Evolutionary conservation across 2,888 invertebrate genomes (phyloP).

Genomic region (Scrobipalpa atriplicella): DNA sequence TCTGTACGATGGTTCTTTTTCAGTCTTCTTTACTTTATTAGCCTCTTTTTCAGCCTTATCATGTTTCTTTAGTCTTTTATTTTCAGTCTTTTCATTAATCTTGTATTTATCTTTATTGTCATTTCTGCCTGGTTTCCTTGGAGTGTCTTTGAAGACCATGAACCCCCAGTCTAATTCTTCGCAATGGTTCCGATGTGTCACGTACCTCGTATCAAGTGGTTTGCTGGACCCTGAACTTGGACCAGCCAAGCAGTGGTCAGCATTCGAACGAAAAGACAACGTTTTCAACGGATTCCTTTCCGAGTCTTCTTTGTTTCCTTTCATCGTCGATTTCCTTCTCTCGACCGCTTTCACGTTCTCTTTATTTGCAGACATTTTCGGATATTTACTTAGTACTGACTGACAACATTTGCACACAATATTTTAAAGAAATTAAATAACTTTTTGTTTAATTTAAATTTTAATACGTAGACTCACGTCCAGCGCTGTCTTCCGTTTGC

Average conservation of each 20-base stretch:
- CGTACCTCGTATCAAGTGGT: neutral
- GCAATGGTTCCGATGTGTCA: neutral
- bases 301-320: neutral
- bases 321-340: neutral
- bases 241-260: slow-evolving; percentile 21
- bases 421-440: neutral
- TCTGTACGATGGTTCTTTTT: neutral
- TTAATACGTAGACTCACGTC: neutral
- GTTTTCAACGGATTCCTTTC: slow-evolving; percentile 12
- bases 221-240: neutral
- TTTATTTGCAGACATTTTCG: slow-evolving; percentile 13
- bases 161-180: slow-evolving; percentile 4
- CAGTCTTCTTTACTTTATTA: neutral
- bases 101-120: neutral
- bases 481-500: neutral
- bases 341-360: neutral
- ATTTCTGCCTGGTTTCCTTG: neutral
- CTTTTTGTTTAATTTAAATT: neutral
- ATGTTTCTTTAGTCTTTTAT: neutral
- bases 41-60: neutral
- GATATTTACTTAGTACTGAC: neutral
- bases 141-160: neutral
- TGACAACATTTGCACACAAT: neutral
- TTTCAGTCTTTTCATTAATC: neutral
- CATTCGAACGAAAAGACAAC: neutral